Evolutionary conservation across 2,888 invertebrate genomes (phyloP), one percentile per base, ranked within the genome.

Genomic region (Dorcus parallelipipedus): DNA sequence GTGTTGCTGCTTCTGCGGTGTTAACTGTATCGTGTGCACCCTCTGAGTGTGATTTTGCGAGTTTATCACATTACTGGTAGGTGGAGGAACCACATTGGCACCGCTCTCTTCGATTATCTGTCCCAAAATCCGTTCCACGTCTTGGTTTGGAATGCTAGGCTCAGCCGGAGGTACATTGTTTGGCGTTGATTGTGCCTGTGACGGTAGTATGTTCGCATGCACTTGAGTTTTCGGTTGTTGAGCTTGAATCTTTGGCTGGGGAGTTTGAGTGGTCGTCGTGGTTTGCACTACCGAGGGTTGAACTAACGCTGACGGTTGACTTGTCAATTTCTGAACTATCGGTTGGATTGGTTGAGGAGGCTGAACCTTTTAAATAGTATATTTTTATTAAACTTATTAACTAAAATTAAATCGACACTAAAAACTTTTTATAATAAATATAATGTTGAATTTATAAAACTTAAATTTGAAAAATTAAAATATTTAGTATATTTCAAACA

Each of bases 1-100:
- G 67, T 80, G 79, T 76, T 83, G 76, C 71, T 90, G 89, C 69
- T 89, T 89, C 68, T 89, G 88, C 9, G 87, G 86, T 10, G 88
- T 88, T 50, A 90, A 75, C 69, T 89, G 89, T 64, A 90, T 89
- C 8, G 88, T 88, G 71, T 88, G 89, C 54, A 89, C 86, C 61
- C 86, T 81, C 61, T 87, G 86, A 55, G 68, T 50, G 54, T 63
- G 59, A 58, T 42, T 49, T 10, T 54, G 59, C 52, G 71, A 69
- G 52, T 64, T 55, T 42, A 54, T 40, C 26, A 10, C 6, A 41
- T 49, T 14, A 26, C 23, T 38, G 9, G 43, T 50, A n/a, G 42
- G 20, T 9, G 45, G 2, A 4, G 58, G 14, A 2, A 17, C 39
- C 38, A 57, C 55, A 49, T 60, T 62, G 45, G 45, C 20, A 23